Evolutionary conservation across 2,113 vertebrate genomes (phyloP), one percentile per base, ranked within the genome.

Genomic region (Aythya baeri): DNA sequence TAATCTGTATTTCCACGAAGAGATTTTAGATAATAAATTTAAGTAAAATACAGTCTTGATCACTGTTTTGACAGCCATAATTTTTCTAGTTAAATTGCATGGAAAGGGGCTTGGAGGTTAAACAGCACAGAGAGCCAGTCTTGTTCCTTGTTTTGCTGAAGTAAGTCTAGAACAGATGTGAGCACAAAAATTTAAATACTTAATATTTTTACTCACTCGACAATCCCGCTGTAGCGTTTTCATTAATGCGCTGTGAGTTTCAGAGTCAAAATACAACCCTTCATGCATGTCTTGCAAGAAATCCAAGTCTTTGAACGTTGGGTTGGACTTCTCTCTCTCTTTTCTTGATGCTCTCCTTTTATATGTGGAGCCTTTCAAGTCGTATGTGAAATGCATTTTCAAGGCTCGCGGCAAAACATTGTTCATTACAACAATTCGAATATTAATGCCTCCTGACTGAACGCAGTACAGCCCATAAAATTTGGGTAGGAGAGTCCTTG

Each of bases 391-490:
- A 97, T 99, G 98, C 99, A 99, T 99, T 94, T 97, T 98, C 91
- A 99, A 97, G 61, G 98, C 98, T 23, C 99, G 97, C 1, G 99
- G 99, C 90, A 99, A 95, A 91, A 99, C 98, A 27, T 99, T 99
- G 98, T 99, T 99, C 99, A 99, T 99, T 52, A 99, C 99, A 94
- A 99, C 98, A 90, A 99, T 97, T 21, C 99, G 98, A 93, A 99
- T 98, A 71, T 98, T 99, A 91, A 98, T 97, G 11, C 99, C 98
- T 23, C 98, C 98, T 5, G 98, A 99, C 63, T 99, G 99, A 98
- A 99, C 98, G 17, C 98, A 99, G 92, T 99, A 99, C 3, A 99
- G 98, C 46, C 99, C 99, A 38, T 99, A 99, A 97, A 99, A 99
- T 96, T 99, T 99, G 17, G 99, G 99, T 84, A 99, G 96, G 70